Percentiles rank a stretch among this genome's conserved stretches.
These are phyloP conservation scores for Odontomachus brunneus DNA, from an alignment of 1,140 invertebrate genomes.

Conservation along the genomic window DNA sequence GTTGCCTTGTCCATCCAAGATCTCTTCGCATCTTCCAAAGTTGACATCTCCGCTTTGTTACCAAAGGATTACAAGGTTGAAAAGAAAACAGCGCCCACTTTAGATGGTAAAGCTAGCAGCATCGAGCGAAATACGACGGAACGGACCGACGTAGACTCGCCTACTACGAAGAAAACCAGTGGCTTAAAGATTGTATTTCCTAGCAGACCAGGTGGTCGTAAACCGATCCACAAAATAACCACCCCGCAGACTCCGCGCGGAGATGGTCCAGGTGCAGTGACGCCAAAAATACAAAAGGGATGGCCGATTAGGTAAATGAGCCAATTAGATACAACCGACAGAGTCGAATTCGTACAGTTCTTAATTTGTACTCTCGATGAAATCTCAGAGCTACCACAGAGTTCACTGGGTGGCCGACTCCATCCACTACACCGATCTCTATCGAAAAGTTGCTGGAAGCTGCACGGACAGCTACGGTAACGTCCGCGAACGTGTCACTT, in stretches of 20 bases:
- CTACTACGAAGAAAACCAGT: slow-evolving; percentile 80
- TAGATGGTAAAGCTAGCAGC: background rate
- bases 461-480: slow-evolving; percentile 88
- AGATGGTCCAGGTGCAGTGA: slow-evolving; percentile 82
- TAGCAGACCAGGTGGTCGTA: slow-evolving; percentile 90
- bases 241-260: slow-evolving; percentile 84
- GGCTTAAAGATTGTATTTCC: slow-evolving; percentile 92
- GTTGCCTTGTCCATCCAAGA: slow-evolving; percentile 79
- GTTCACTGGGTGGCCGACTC: slow-evolving; percentile 95
- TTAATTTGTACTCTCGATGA: background rate
- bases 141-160: slow-evolving; percentile 68
- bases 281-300: slow-evolving; percentile 91
- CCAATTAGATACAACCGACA: too few species aligned
- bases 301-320: slow-evolving; percentile 90
- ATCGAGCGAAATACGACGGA: slow-evolving; percentile 62
- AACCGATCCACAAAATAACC: slow-evolving; percentile 87
- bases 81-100: slow-evolving; percentile 69
- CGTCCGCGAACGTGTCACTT: slow-evolving; percentile 77
- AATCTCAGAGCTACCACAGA: slow-evolving; percentile 91
- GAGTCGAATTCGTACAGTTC: too few species aligned
- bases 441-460: slow-evolving; percentile 92
- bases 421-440: slow-evolving; percentile 93
- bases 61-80: slow-evolving; percentile 87
- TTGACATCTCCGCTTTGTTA: slow-evolving; percentile 87
- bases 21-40: slow-evolving; percentile 84